Evolutionary conservation across 1,140 invertebrate species (phyloP).

Genomic region (Steinernema khuongi): DNA sequence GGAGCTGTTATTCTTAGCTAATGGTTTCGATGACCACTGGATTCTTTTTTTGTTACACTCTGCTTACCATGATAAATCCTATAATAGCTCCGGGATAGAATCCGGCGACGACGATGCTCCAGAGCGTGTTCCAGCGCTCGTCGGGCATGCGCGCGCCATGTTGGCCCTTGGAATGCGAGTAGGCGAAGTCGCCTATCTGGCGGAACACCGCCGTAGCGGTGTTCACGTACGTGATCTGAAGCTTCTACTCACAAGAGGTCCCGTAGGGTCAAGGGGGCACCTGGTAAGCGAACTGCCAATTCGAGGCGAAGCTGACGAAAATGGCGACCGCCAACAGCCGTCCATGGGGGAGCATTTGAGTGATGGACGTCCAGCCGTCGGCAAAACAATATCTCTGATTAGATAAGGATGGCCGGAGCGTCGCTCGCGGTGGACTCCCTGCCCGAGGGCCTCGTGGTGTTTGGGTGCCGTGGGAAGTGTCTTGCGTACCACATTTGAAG

Average conservation of each 20-base stretch:
- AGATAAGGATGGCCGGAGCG: background rate
- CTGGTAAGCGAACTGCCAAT: slow-evolving; percentile 44
- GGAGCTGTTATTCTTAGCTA: too few relatives aligned
- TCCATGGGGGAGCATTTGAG: slow-evolving; percentile 19
- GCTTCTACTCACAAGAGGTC: background rate
- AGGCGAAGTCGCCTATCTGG: slow-evolving; percentile 19
- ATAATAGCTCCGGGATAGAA: slow-evolving; percentile 41
- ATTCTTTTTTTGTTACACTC: background rate
- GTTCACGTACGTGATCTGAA: slow-evolving; percentile 44
- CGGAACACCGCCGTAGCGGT: slow-evolving; percentile 26
- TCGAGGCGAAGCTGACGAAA: slow-evolving; percentile 38
- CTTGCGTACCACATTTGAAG: too few relatives aligned
- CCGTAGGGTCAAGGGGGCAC: background rate
- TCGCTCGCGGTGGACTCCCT: background rate
- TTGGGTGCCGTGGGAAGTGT: too few relatives aligned
- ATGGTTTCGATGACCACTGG: too few relatives aligned
- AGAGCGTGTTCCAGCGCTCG: slow-evolving; percentile 24
- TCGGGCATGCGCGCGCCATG: slow-evolving; percentile 21
- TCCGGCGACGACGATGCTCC: slow-evolving; percentile 32
- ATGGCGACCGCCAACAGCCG: slow-evolving; percentile 34
- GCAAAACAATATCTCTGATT: slow-evolving; percentile 22
- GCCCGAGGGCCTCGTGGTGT: too few relatives aligned
- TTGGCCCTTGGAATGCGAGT: slow-evolving; percentile 12
- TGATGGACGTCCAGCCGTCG: slow-evolving; percentile 25
- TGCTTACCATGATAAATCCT: slow-evolving; percentile 24